These are phyloP conservation scores for Salvelinus alpinus DNA, from an alignment of 2,113 vertebrate genomes.

Conservation along the genomic window DNA sequence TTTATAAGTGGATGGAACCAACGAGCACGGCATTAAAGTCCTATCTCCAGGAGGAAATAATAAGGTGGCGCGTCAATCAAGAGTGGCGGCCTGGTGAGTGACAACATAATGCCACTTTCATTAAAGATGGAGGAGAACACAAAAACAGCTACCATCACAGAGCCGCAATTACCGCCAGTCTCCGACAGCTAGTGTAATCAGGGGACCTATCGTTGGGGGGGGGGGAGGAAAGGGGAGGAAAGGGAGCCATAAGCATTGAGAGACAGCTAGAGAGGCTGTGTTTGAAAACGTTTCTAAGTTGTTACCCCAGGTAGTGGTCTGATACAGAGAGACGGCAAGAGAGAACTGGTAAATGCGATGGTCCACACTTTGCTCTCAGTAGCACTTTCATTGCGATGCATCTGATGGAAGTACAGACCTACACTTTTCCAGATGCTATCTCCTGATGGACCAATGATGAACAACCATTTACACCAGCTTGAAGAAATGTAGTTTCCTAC, in stretches of 20 bases:
- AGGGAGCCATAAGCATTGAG: neutral
- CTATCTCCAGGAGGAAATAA: conserved; percentile 20
- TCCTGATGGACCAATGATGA: too few relatives aligned
- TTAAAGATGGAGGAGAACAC: conserved; percentile 25
- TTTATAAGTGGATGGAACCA: conserved; percentile 13
- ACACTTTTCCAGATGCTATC: too few relatives aligned
- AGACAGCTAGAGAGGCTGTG: neutral
- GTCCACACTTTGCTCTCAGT: too few relatives aligned
- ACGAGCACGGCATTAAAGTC: conserved; percentile 8
- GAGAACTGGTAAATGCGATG: too few relatives aligned
- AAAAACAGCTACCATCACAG: conserved; percentile 15
- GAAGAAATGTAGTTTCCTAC: too few relatives aligned
- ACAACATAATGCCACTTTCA: conserved; percentile 43
- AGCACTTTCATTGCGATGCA: too few relatives aligned
- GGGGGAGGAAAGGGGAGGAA: conserved; percentile 7
- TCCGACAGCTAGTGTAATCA: conserved; percentile 7
- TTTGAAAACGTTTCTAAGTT: too few relatives aligned
- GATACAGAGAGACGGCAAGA: too few relatives aligned
- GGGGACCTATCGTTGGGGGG: neutral
- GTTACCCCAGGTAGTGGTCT: too few relatives aligned
- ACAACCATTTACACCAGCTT: too few relatives aligned
- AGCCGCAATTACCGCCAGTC: conserved; percentile 6
- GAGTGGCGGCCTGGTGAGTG: conserved; percentile 16
- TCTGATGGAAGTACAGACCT: too few relatives aligned
- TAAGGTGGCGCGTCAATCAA: conserved; percentile 28